Base-by-base conservation (phyloP, 2,113 vertebrate genomes). In the Platysternon megacephalum region DNA sequence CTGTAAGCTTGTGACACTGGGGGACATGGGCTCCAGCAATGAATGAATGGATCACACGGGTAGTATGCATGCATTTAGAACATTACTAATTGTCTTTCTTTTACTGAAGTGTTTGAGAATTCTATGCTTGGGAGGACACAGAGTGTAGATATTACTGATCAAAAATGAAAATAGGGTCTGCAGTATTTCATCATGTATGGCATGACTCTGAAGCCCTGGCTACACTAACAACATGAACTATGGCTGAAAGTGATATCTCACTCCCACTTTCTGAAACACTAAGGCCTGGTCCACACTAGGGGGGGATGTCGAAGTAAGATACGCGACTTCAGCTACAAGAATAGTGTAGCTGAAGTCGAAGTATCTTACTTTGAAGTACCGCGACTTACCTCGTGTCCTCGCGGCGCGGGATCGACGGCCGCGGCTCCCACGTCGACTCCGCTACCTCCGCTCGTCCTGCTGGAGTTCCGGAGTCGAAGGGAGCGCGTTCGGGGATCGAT, bases 131-230 rank as follows among this genome's bases (percentile, higher is more conserved):
- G 84, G 42, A 89, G 84, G 80, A 79, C 44, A 86, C 79, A 90
- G 86, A 39, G 9, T 17, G 17, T 72, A 9, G 76, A 79, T 51
- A 84, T 55, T 89, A 51, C 68, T 5, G 58, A 56, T 81, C 79
- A 84, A 91, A 72, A 88, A 79, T 1, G 56, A 74, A 48, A 8
- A 1, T 8, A n/a, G 35, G 8, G 21, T 22, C 44, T 35, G 44
- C 82, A 42, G 53, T 46, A 13, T 26, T 11, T n/a, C 19, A 35
- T 11, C 32, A 49, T 2, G 2, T 39, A n/a, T 39, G 35, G 65
- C 65, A 42, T 11, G 44, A 42, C 76, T 81, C 87, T 14, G 17
- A 74, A 68, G 74, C 2, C 3, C 0, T 0, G 19, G 44, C 9
- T 51, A 1, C 3, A 81, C 29, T 80, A 32, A 21, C 39, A 44